Base-by-base conservation (phyloP, 2,888 invertebrate species). In the Zeuzera pyrina region DNA sequence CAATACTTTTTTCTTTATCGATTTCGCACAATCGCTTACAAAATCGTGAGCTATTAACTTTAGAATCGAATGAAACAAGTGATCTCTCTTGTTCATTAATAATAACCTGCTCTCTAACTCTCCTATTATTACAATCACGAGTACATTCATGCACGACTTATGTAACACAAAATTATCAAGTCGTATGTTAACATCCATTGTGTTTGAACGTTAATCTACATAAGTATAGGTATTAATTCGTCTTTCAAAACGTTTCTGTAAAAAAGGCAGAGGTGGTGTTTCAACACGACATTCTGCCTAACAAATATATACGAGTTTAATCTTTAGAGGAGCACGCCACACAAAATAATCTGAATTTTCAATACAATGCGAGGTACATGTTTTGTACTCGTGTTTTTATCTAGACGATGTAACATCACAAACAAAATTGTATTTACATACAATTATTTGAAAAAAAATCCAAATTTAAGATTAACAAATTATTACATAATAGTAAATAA, bases 211-310 rank as follows among this genome's bases (percentile, higher is more conserved):
- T 65, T 76, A 76, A 79, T 81, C 76, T 79, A 76, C 76, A 77
- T 79, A 81, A 81, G 78, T 81, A 79, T 77, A 77, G 76, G 76
- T 76, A 81, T 81, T 81, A 79, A 81, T 77, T 67, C 72, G 60
- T 67, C 71, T 77, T 78, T 71, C 78, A 74, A 78, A 76, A 77
- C 61, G 66, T 66, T 69, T 78, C 65, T 68, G 65, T 74, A 69
- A 69, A 77, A 77, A 76, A 41, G 39, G 47, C 47, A 54, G 55
- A 66, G 56, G 56, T 50, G 57, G 14, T 47, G 54, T 78, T 76
- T 70, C 77, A 60, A 64, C 74, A 74, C 57, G 45, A 47, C 19
- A 51, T 47, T 43, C 34, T 35, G 39, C 42, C 49, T 44, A 41
- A 52, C 47, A 49, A 47, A 50, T 47, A n/a, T n/a, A 33, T 26